Percentiles rank a stretch among this genome's conserved stretches.
These are phyloP conservation scores for Cherax quadricarinatus DNA, from an alignment of 1,140 invertebrate species.

Conservation along the genomic window DNA sequence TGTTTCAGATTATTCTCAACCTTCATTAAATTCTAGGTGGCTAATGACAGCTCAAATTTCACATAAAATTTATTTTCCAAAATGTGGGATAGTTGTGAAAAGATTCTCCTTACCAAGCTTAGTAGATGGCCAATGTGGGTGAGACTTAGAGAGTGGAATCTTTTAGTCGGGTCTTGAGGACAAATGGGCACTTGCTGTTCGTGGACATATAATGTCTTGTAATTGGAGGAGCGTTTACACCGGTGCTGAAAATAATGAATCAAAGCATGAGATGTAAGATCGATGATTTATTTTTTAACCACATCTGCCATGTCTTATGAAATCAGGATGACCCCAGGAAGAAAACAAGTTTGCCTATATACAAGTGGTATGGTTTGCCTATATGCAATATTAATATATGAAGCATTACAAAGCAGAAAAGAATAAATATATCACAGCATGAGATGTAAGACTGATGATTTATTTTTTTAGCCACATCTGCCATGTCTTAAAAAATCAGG, in stretches of 20 bases:
- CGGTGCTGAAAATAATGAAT: conserved; percentile 39
- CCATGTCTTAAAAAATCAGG: background rate
- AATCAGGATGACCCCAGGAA: no score
- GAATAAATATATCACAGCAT: no score
- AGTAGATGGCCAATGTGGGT: conserved; percentile 41
- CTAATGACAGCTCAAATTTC: no score
- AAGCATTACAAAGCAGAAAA: no score
- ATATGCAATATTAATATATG: no score
- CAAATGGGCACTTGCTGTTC: conserved; percentile 53
- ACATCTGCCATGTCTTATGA: background rate
- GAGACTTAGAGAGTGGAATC: conserved; percentile 21
- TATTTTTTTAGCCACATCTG: background rate
- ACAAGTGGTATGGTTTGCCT: no score
- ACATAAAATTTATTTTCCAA: no score
- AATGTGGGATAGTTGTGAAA: no score
- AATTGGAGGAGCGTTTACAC: conserved; percentile 19
- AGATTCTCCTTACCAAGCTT: conserved; percentile 44
- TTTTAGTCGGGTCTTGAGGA: conserved; percentile 33
- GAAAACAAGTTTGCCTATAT: no score
- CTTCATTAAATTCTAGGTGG: no score
- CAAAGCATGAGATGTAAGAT: background rate
- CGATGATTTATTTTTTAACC: background rate
- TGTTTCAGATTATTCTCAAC: no score
- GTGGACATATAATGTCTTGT: conserved; percentile 10
- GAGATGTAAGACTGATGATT: background rate